Evolutionary conservation across 2,797 vertebrate species (phyloP).

Genomic region (Balearica regulorum): DNA sequence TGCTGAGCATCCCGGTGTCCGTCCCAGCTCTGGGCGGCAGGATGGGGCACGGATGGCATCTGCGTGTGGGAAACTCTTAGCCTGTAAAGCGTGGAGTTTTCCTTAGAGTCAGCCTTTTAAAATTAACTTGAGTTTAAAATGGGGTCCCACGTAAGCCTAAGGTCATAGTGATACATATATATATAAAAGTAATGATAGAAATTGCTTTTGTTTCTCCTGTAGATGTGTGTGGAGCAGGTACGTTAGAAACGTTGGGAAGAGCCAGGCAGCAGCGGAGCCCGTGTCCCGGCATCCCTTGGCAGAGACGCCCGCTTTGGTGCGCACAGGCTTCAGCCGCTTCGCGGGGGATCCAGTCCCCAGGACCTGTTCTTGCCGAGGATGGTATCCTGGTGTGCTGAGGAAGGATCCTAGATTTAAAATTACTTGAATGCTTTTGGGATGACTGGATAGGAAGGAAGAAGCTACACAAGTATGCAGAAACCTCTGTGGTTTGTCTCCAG

Average conservation of each 20-base stretch:
- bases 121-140: not conserved
- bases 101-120: not conserved
- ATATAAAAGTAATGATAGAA: not conserved
- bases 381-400: not conserved
- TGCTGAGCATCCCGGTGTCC: accelerated
- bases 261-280: not conserved
- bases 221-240: not conserved
- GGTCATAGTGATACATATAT: not conserved
- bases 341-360: not conserved
- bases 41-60: not conserved
- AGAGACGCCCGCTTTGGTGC: not conserved
- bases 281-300: not conserved
- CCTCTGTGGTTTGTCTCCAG: conserved; percentile 29
- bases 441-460: conserved; percentile 25
- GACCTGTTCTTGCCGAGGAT: not conserved
- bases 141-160: accelerated
- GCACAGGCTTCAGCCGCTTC: not conserved
- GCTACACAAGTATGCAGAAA: conserved; percentile 34
- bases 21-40: accelerated
- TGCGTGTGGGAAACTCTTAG: not conserved
- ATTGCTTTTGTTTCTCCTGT: not conserved
- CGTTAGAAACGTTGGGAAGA: not conserved
- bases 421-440: conserved; percentile 34
- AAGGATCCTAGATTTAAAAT: not conserved
- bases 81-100: not conserved